phyloP scores from a whole-genome alignment of 1,140 invertebrate species.

The Cydia strobilella region DNA sequence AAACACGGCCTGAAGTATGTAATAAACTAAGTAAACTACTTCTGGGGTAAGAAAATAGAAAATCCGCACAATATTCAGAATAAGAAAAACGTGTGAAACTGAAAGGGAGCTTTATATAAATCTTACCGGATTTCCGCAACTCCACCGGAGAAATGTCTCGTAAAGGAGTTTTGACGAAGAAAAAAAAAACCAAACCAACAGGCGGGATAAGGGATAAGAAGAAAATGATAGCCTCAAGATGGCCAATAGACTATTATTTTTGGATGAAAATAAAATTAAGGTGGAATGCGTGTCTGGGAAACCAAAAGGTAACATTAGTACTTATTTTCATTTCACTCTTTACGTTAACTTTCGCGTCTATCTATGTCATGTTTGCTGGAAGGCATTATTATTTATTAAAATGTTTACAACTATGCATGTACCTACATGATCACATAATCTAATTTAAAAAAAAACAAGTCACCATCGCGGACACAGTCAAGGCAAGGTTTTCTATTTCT shows the following conservation, averaged over 20 bases:
- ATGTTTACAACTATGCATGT: too few species aligned
- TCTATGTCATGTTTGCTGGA: too few species aligned
- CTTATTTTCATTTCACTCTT: neutral
- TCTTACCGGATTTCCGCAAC: constrained; percentile 36
- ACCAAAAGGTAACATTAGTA: constrained; percentile 15
- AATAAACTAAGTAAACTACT: neutral
- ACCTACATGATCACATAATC: too few species aligned
- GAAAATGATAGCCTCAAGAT: constrained; percentile 39
- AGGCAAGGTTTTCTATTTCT: too few species aligned
- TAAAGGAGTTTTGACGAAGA: constrained; percentile 35
- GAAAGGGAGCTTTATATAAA: constrained; percentile 36
- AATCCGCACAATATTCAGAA: constrained; percentile 33
- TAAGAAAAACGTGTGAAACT: constrained; percentile 33
- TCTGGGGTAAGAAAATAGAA: constrained; percentile 23
- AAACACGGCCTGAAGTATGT: neutral
- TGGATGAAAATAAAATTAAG: constrained; percentile 38
- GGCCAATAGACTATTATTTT: constrained; percentile 43
- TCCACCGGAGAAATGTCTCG: constrained; percentile 22
- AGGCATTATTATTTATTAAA: too few species aligned
- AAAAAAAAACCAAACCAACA: constrained; percentile 19
- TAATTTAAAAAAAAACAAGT: too few species aligned
- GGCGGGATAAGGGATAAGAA: constrained; percentile 28
- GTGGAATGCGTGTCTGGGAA: constrained; percentile 1
- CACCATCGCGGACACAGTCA: too few species aligned
- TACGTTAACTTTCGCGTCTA: too few species aligned